A percentile compares a stretch with the other conserved stretches of the same genome.
phyloP scores from a whole-genome alignment of 2,888 invertebrate genomes.

The Ormyrus rosae region DNA sequence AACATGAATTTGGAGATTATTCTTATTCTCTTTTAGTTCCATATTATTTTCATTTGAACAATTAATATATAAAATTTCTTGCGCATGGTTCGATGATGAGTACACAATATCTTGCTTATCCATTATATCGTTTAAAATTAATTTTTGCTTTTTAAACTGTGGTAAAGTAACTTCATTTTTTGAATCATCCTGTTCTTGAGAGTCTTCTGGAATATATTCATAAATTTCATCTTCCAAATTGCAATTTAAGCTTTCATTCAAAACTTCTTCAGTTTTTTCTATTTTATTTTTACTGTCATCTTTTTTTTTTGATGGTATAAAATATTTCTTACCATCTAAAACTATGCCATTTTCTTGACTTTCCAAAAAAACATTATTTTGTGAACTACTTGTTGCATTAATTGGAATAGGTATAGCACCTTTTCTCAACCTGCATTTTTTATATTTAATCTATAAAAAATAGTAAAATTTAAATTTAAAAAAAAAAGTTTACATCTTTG shows the following conservation, averaged over 20 bases:
- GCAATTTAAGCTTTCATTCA: conserved; percentile 20
- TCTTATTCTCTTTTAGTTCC: no score
- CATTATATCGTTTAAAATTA: neutral
- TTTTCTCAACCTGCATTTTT: conserved; percentile 68
- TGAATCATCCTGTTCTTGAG: conserved; percentile 15
- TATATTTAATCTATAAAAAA: conserved; percentile 64
- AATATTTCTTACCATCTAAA: conserved; percentile 32
- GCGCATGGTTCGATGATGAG: neutral
- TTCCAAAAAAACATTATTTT: conserved; percentile 1
- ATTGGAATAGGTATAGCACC: conserved; percentile 66
- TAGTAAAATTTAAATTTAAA: no score
- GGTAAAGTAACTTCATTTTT: neutral
- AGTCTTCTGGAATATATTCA: conserved; percentile 44
- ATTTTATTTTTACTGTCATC: conserved; percentile 2
- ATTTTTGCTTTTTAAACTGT: conserved; percentile 22
- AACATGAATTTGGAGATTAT: neutral
- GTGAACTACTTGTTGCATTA: conserved; percentile 48
- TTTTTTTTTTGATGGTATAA: conserved; percentile 25
- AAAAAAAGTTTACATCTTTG: no score
- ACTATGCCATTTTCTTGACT: conserved; percentile 17
- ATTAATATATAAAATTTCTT: conserved; percentile 30
- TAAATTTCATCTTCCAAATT: conserved; percentile 52
- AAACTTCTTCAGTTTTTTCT: conserved; percentile 7
- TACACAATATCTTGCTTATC: conserved; percentile 7
- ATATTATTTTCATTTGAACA: neutral